Percentiles rank a stretch among this genome's conserved stretches.
phyloP scores from a whole-genome alignment of 2,113 vertebrate genomes.

The Python bivittatus region DNA sequence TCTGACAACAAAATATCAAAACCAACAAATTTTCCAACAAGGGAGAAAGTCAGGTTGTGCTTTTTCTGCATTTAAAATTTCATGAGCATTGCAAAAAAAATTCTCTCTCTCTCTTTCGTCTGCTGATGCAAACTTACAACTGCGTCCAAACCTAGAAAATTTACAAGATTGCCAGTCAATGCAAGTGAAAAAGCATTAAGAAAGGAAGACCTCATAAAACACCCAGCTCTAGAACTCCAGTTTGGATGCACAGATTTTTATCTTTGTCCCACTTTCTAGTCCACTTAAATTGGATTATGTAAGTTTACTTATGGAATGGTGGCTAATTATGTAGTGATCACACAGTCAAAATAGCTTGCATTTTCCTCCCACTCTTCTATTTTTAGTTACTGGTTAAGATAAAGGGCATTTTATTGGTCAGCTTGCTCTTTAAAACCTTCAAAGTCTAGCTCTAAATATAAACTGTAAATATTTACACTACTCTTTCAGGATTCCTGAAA shows the following conservation, averaged over 20 bases:
- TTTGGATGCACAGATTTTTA: background rate
- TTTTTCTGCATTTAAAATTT: background rate
- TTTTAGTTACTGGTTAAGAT: background rate
- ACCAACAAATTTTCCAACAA: background rate
- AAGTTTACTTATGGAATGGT: background rate
- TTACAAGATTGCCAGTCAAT: background rate
- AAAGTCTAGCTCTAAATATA: background rate
- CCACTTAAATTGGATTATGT: background rate
- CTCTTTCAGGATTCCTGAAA: background rate
- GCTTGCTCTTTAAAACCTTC: background rate
- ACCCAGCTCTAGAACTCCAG: too few relatives aligned
- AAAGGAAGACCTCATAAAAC: background rate
- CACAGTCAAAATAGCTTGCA: background rate
- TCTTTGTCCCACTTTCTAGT: background rate
- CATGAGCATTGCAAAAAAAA: too few relatives aligned
- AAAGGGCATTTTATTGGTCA: background rate
- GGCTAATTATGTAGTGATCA: background rate
- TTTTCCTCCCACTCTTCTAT: background rate
- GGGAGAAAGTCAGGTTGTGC: background rate
- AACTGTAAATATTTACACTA: constrained; percentile 13
- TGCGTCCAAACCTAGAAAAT: background rate
- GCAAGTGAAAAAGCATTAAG: background rate
- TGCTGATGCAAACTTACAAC: background rate
- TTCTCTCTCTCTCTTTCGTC: background rate
- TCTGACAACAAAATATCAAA: background rate